Evolutionary conservation across 2,113 vertebrate genomes (phyloP).

Genomic region (Hemiscyllium ocellatum): DNA sequence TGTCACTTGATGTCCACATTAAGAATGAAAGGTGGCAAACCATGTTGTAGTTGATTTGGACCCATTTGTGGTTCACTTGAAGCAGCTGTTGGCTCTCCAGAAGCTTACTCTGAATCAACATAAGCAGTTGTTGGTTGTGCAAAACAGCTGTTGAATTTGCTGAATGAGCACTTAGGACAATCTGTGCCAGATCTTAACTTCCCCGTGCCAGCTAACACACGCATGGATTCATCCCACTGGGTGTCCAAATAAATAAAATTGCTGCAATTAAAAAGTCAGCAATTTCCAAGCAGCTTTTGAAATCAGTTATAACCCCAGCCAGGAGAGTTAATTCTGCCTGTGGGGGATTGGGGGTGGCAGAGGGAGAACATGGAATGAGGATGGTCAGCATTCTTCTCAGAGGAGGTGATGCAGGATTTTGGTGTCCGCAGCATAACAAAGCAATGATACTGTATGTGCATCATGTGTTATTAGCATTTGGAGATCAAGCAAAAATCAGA

Average conservation of each 20-base stretch:
- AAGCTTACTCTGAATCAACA: background rate
- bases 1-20: background rate
- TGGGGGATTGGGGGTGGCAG: background rate
- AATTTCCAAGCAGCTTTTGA: background rate
- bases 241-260: background rate
- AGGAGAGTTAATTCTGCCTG: background rate
- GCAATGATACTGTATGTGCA: background rate
- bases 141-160: constrained; percentile 11
- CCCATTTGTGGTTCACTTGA: constrained; percentile 7
- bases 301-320: background rate
- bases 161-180: background rate
- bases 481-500: background rate
- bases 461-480: background rate
- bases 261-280: background rate
- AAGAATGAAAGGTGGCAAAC: background rate
- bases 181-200: background rate
- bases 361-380: background rate
- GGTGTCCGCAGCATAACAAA: background rate
- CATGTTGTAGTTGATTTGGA: background rate
- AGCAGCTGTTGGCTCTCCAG: background rate
- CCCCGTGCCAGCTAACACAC: background rate
- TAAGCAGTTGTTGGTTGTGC: background rate
- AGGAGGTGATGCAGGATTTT: background rate
- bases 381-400: background rate
- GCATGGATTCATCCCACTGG: background rate